phyloP scores from a whole-genome alignment of 2,888 invertebrate species.

The Epistrophella euchroma region DNA sequence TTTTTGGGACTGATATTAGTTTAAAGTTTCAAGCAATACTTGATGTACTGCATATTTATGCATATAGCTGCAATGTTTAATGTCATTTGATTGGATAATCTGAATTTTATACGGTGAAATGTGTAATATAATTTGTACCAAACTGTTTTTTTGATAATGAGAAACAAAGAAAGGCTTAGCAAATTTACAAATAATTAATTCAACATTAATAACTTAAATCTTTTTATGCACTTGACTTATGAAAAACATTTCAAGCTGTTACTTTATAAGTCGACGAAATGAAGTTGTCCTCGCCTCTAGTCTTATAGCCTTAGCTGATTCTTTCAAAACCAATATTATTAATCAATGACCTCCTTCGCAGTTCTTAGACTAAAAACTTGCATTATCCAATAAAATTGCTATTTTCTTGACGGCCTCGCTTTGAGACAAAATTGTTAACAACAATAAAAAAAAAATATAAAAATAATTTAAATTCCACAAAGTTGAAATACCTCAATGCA shows the following conservation, averaged over 20 bases:
- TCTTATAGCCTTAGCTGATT: not conserved
- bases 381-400: not conserved
- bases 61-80: no score
- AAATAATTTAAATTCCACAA: slow-evolving; percentile 25
- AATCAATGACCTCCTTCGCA: slow-evolving; percentile 6
- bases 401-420: slow-evolving; percentile 7
- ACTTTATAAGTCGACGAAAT: not conserved
- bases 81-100: no score
- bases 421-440: slow-evolving; percentile 12
- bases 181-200: no score
- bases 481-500: slow-evolving; percentile 28
- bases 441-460: not conserved
- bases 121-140: no score
- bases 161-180: no score
- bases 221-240: not conserved
- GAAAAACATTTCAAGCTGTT: not conserved
- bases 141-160: no score
- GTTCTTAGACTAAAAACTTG: not conserved
- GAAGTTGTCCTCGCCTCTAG: not conserved
- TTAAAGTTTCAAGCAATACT: no score
- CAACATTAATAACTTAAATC: not conserved
- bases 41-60: no score
- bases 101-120: no score
- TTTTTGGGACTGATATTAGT: no score
- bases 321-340: not conserved